A percentile compares a stretch with the other conserved stretches of the same genome.
Conservation (phyloP, 2,113 vertebrate genomes). For the Emydocephalus ijimae region DNA sequence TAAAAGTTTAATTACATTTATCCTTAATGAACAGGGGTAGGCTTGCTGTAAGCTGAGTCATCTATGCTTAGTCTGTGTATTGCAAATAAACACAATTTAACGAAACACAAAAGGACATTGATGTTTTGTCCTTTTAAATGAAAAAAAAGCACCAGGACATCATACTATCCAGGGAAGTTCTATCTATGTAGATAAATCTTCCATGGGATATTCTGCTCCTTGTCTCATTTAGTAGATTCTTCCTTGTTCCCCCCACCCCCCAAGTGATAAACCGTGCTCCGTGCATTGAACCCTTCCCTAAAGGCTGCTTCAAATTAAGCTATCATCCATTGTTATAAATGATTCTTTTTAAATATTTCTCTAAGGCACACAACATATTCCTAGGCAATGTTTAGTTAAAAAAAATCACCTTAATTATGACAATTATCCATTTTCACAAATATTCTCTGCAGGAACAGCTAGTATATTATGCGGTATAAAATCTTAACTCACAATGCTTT, state of each 20-base stretch:
- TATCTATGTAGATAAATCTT: background rate
- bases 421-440: too few species aligned
- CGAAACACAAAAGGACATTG: background rate
- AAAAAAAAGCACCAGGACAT: background rate
- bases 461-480: constrained; percentile 42
- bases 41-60: background rate
- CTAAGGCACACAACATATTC: constrained; percentile 22
- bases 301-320: constrained; percentile 28
- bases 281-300: constrained; percentile 48
- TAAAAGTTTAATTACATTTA: background rate
- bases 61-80: background rate
- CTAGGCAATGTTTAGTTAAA: constrained; percentile 34
- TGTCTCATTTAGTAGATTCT: constrained; percentile 18
- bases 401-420: background rate
- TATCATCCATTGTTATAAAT: constrained; percentile 22
- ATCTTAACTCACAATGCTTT: constrained; percentile 31
- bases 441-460: background rate
- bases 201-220: constrained; percentile 29
- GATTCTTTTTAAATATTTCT: constrained; percentile 34
- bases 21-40: background rate
- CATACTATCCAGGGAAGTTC: background rate
- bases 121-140: background rate
- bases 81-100: background rate
- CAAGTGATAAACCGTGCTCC: constrained; percentile 28
- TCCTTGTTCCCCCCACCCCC: constrained; percentile 44